Evolutionary conservation across 2,113 vertebrate species (phyloP).

Genomic region (Ceratotherium simum): DNA sequence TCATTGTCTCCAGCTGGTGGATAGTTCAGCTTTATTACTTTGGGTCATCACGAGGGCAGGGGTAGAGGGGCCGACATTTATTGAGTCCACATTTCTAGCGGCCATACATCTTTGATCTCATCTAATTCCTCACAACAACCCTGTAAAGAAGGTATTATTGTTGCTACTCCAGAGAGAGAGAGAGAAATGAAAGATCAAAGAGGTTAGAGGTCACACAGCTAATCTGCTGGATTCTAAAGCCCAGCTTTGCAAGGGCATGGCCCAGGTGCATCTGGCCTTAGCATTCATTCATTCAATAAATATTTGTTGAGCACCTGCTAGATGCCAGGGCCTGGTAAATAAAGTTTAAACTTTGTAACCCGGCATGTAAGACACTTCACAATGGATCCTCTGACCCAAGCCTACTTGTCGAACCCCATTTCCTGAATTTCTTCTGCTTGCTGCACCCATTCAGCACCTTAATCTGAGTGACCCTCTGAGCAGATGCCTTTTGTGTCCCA

Average conservation of each 20-base stretch:
- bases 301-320: background rate
- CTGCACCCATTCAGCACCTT: background rate
- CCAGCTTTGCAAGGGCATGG: background rate
- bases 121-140: constrained; percentile 56
- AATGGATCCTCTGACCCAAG: background rate
- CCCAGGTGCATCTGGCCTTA: background rate
- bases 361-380: background rate
- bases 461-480: background rate
- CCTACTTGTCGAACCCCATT: background rate
- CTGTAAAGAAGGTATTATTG: constrained; percentile 20
- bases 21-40: constrained; percentile 60
- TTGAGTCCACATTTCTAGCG: constrained; percentile 38
- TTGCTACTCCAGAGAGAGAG: background rate
- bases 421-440: constrained; percentile 10
- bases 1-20: constrained; percentile 55
- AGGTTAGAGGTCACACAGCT: constrained; percentile 16
- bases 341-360: constrained; percentile 8
- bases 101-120: constrained; percentile 53
- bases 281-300: background rate
- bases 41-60: constrained; percentile 62
- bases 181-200: background rate
- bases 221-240: background rate
- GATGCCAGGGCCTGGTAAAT: background rate
- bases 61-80: constrained; percentile 61
- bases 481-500: background rate